A percentile compares a stretch with the other conserved stretches of the same genome.
These are phyloP conservation scores for Lytechinus variegatus DNA, from an alignment of 35 echinoderm and acorn worm species.

Conservation along the genomic window DNA sequence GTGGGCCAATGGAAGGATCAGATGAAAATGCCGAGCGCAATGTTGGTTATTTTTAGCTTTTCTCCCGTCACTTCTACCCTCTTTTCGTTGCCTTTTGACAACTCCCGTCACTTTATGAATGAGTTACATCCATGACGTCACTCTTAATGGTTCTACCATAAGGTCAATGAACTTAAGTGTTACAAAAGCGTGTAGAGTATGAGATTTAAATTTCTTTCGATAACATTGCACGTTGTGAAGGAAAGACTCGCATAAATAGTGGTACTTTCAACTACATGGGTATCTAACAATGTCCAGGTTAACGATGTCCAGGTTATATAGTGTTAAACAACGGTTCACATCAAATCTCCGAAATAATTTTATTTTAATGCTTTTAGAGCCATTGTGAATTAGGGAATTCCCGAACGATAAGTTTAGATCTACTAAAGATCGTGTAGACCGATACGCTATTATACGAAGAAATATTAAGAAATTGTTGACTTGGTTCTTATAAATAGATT, in stretches of 20 bases:
- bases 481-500: too few species aligned
- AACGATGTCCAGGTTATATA: too few species aligned
- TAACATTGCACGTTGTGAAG: not conserved
- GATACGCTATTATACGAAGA: not conserved
- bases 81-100: not conserved
- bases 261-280: too few species aligned
- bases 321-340: too few species aligned
- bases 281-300: too few species aligned
- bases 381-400: not conserved
- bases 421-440: not conserved
- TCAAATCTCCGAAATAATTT: too few species aligned
- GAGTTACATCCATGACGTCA: constrained; percentile 4
- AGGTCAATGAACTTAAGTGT: constrained; percentile 35
- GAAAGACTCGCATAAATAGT: not conserved
- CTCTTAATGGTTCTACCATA: not conserved
- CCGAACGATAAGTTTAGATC: not conserved
- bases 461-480: not conserved
- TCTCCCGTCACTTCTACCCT: not conserved
- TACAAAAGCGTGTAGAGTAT: not conserved
- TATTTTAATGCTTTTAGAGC: not conserved
- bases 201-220: not conserved
- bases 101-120: not conserved
- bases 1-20: not conserved
- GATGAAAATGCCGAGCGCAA: constrained; percentile 4
- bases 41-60: not conserved